These are phyloP conservation scores for Iguana delicatissima DNA, from an alignment of 2,797 vertebrate genomes.

Conservation along the genomic window DNA sequence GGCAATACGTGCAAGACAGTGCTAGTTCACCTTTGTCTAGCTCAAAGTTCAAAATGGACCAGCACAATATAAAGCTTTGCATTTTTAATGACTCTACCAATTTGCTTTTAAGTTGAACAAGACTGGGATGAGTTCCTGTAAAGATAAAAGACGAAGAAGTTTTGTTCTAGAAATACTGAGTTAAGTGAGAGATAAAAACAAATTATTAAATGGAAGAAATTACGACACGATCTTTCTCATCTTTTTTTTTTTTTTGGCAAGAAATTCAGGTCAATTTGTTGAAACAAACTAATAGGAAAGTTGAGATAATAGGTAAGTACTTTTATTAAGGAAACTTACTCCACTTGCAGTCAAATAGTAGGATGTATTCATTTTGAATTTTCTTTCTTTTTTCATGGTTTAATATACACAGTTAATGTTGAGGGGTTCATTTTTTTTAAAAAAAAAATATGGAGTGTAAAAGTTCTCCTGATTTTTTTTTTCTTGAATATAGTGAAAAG, in stretches of 20 bases:
- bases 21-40: neutral
- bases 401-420: neutral
- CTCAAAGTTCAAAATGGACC: neutral
- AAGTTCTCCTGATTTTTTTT: no score
- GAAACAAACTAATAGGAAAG: neutral
- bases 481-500: no score
- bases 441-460: neutral
- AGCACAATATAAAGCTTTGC: constrained; percentile 5
- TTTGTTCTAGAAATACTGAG: neutral
- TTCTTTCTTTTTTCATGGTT: neutral
- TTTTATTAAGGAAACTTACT: neutral
- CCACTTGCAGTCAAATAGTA: neutral
- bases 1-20: neutral
- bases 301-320: neutral
- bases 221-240: neutral
- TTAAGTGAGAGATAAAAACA: neutral
- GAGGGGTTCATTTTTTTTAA: neutral
- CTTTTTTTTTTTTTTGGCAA: no score
- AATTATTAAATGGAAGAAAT: neutral
- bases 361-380: neutral
- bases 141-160: constrained; percentile 20
- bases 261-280: no score
- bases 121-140: neutral
- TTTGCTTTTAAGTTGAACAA: neutral
- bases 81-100: neutral